Evolutionary conservation across 2,888 invertebrate species (phyloP), one percentile per base, ranked within the genome.

Genomic region (Trissoscelio sp.): DNA sequence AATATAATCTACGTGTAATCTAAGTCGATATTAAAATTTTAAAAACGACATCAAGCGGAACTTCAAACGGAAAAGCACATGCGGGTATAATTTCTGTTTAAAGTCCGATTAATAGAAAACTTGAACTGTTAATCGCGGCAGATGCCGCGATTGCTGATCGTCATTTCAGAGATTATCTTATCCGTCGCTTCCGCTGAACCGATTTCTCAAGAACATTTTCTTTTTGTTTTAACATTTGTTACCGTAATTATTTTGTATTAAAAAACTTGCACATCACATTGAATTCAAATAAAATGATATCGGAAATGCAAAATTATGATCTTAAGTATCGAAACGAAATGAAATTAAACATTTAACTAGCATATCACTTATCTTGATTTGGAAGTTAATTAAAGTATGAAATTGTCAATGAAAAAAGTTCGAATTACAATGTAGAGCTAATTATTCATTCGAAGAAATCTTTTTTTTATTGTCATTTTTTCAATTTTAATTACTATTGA

Each of bases 101-200:
- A 60, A 58, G 55, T 72, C 72, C 14, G 28, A 57, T 72, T 75
- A 51, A 60, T 46, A 72, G 77, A 77, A 81, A 81, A 80, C 55
- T 70, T 42, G 51, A 48, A 53, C 67, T 53, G 72, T 53, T 77
- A 77, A 75, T 80, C 69, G 58, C 60, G 12, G 60, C 39, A 67
- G 69, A 74, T 79, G 55, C 69, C 28, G 60, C 58, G 72, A 72
- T 72, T 42, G 44, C 53, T 12, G 39, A 79, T 58, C 58, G 69
- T 75, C 60, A 60, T 74, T 75, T 80, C 31, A 44, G 53, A 60
- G 44, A 67, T 77, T 72, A 81, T 81, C 81, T 81, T 72, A 79
- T 75, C 81, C 51, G 14, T 9, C 28, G 37, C 46, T 81, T 81
- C 81, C 81, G 81, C 28, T 42, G 48, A 3, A 12, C 18, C 42